Percentiles rank a stretch among this genome's conserved stretches.
Evolutionary conservation across 2,113 vertebrate species (phyloP).

Genomic region (Alaudala cheleensis): DNA sequence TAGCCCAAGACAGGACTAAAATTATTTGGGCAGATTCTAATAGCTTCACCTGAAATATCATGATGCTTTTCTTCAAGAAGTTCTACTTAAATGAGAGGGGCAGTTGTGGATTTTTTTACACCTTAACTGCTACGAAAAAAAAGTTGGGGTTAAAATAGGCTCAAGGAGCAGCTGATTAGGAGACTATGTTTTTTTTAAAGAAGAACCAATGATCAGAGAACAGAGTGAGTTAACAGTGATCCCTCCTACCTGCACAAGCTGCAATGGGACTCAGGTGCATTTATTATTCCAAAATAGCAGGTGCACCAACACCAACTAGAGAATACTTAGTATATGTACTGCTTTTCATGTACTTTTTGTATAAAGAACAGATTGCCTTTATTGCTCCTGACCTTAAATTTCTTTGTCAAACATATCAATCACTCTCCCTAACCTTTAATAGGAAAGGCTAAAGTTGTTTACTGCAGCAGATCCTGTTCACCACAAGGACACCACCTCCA

Average conservation of each 20-base stretch:
- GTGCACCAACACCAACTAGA: constrained; percentile 4
- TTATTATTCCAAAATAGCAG: constrained; percentile 13
- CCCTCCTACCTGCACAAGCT: not conserved
- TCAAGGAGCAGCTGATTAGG: not conserved
- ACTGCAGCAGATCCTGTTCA: constrained; percentile 4
- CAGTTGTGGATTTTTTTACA: not conserved
- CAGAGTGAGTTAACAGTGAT: not conserved
- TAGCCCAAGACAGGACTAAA: not conserved
- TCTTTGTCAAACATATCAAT: constrained; percentile 53
- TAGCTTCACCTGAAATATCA: not conserved
- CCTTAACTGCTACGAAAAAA: not conserved
- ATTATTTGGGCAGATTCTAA: not conserved
- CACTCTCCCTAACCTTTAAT: constrained; percentile 39
- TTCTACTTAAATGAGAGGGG: not conserved
- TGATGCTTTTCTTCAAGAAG: not conserved
- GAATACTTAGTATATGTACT: not conserved
- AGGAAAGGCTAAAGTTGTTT: constrained; percentile 46
- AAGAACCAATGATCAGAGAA: not conserved
- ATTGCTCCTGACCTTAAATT: constrained; percentile 47
- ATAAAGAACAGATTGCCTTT: constrained; percentile 46
- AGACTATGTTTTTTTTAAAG: not conserved
- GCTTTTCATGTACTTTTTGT: constrained; percentile 44
- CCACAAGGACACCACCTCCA: constrained; percentile 28
- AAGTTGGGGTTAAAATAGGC: not conserved
- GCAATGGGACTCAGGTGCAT: not conserved